A percentile compares a stretch with the other conserved stretches of the same genome.
These are phyloP conservation scores for Morpho achilles DNA, from an alignment of 2,888 invertebrate species.

Conservation along the genomic window DNA sequence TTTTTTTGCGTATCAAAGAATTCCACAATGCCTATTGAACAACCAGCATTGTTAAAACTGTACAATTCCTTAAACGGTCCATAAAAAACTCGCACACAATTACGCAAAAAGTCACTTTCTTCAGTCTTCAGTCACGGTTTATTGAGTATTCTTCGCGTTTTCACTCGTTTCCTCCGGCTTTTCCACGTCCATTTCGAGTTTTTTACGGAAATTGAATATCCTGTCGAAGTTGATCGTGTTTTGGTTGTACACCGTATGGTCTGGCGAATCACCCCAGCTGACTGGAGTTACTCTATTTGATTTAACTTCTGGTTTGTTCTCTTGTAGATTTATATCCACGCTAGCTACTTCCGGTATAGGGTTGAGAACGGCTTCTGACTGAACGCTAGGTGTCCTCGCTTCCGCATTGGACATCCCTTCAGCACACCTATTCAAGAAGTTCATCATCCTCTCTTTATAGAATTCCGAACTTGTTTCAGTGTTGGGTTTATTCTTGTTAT, in stretches of 20 bases:
- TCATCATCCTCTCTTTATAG: slow-evolving; percentile 70
- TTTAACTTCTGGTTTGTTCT: slow-evolving; percentile 19
- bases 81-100: neutral
- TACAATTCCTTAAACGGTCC: neutral
- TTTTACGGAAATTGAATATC: slow-evolving; percentile 56
- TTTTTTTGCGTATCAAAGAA: too few relatives aligned
- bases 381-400: slow-evolving; percentile 48
- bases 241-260: slow-evolving; percentile 68
- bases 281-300: slow-evolving; percentile 46
- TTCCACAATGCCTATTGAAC: too few relatives aligned
- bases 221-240: slow-evolving; percentile 67
- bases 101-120: slow-evolving; percentile 26
- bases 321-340: slow-evolving; percentile 36
- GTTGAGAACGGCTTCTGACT: slow-evolving; percentile 54
- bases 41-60: too few relatives aligned
- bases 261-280: slow-evolving; percentile 67
- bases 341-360: slow-evolving; percentile 49
- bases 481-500: slow-evolving; percentile 63
- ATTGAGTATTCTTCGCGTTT: slow-evolving; percentile 31
- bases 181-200: slow-evolving; percentile 27
- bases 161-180: slow-evolving; percentile 31
- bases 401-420: slow-evolving; percentile 60
- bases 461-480: slow-evolving; percentile 67
- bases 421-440: slow-evolving; percentile 62
- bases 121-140: slow-evolving; percentile 27